Conservation (phyloP, 2,888 invertebrate genomes). For the Chesias legatella region DNA sequence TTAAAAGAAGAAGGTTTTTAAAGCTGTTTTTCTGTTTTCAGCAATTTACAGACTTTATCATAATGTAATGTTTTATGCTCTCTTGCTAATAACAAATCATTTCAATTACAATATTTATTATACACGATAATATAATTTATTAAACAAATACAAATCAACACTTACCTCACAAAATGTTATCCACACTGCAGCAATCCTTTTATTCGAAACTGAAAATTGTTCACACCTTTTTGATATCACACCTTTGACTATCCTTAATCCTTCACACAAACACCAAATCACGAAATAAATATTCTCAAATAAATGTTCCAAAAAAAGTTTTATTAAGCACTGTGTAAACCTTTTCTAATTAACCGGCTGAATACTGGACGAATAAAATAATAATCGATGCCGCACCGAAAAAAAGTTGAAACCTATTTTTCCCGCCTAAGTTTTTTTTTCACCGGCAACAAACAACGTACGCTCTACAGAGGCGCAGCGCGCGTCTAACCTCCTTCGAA, state of each 20-base stretch:
- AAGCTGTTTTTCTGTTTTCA: too few species aligned
- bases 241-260: conserved; percentile 44
- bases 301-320: conserved; percentile 3
- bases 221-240: conserved; percentile 45
- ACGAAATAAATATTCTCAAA: conserved; percentile 29
- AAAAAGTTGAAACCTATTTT: conserved; percentile 31
- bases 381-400: conserved; percentile 4
- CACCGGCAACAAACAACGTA: conserved; percentile 31
- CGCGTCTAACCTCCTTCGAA: conserved; percentile 65
- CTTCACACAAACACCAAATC: conserved; percentile 39
- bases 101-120: too few species aligned
- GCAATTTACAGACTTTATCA: too few species aligned
- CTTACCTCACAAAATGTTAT: conserved; percentile 25
- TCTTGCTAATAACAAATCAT: too few species aligned
- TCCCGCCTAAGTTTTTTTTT: conserved; percentile 60
- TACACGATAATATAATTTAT: background rate
- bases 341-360: too few species aligned
- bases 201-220: conserved; percentile 26
- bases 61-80: too few species aligned
- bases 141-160: conserved; percentile 7
- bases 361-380: conserved; percentile 15
- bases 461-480: conserved; percentile 30
- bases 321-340: conserved; percentile 4
- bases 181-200: conserved; percentile 32
- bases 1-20: too few species aligned